Conservation (phyloP, 1,140 invertebrate genomes). For the Palaemon carinicauda region DNA sequence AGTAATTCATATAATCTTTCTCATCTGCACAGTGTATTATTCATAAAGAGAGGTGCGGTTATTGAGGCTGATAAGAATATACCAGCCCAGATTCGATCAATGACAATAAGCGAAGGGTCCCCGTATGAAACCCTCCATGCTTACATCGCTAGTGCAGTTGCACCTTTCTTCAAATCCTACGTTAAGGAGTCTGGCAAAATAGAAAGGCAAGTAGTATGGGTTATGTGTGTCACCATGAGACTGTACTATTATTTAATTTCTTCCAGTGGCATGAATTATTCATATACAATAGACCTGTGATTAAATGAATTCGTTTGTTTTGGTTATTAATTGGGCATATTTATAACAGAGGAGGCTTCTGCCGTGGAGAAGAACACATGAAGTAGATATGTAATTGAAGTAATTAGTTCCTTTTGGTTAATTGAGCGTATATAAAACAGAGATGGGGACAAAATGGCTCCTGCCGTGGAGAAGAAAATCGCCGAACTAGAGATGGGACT, state of each 20-base stretch:
- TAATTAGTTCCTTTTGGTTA: no score
- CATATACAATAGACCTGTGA: not conserved
- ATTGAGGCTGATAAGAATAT: slow-evolving; percentile 97
- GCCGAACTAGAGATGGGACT: slow-evolving; percentile 99
- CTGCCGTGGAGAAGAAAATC: slow-evolving; percentile 98
- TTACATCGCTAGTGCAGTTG: slow-evolving; percentile 92
- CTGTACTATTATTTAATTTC: not conserved
- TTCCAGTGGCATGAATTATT: no score
- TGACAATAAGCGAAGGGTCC: slow-evolving; percentile 93
- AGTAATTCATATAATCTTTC: no score
- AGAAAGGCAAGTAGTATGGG: slow-evolving; percentile 76
- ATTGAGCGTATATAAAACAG: no score
- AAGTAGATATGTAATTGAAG: no score
- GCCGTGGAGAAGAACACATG: no score
- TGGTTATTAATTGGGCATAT: not conserved
- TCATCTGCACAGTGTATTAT: slow-evolving; percentile 74
- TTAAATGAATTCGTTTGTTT: not conserved
- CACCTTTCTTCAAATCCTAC: slow-evolving; percentile 98
- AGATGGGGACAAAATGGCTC: slow-evolving; percentile 99
- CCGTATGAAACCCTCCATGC: slow-evolving; percentile 97
- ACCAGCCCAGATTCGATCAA: slow-evolving; percentile 85
- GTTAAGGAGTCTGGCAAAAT: slow-evolving; percentile 93
- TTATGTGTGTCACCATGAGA: not conserved
- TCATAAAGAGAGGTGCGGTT: slow-evolving; percentile 87
- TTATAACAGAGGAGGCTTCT: no score